Conservation (phyloP, 1,140 invertebrate species). For the Penaeus vannamei region DNA sequence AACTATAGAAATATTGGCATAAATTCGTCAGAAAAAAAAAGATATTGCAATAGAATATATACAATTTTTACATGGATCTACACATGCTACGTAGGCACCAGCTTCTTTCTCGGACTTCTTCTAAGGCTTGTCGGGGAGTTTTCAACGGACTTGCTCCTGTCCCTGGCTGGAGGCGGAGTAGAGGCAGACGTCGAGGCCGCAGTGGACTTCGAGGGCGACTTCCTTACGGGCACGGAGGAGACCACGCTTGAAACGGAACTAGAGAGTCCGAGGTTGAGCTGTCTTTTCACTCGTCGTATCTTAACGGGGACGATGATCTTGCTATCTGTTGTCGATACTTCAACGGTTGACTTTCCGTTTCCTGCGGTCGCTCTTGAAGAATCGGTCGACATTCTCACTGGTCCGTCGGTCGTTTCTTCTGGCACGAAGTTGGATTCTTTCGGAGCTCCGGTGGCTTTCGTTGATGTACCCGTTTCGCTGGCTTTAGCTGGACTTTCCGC, state of each 20-base stretch:
- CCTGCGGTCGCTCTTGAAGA: too few relatives aligned
- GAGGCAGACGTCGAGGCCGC: too few relatives aligned
- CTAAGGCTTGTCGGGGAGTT: background rate
- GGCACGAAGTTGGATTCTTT: too few relatives aligned
- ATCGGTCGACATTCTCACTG: too few relatives aligned
- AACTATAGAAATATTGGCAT: too few relatives aligned
- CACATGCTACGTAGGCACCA: background rate
- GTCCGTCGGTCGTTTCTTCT: too few relatives aligned
- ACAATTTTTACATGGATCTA: background rate
- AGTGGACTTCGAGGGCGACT: background rate
- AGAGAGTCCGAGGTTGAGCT: conserved; percentile 35
- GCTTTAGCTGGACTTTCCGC: too few relatives aligned
- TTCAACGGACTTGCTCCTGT: too few relatives aligned
- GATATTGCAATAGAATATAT: background rate
- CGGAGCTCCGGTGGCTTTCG: too few relatives aligned
- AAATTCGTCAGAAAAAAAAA: background rate
- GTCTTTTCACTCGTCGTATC: conserved; percentile 36
- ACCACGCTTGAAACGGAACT: background rate
- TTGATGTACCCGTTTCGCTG: too few relatives aligned
- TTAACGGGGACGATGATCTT: conserved; percentile 8
- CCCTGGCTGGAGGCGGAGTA: too few relatives aligned
- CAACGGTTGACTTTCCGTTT: too few relatives aligned
- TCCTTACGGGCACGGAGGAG: background rate
- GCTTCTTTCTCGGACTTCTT: conserved; percentile 48
- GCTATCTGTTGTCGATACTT: background rate